Percentiles rank a stretch among this genome's conserved stretches.
Evolutionary conservation across 92 coral and sea anemone species (phyloP).

Genomic region (Virgularia gustaviana): DNA sequence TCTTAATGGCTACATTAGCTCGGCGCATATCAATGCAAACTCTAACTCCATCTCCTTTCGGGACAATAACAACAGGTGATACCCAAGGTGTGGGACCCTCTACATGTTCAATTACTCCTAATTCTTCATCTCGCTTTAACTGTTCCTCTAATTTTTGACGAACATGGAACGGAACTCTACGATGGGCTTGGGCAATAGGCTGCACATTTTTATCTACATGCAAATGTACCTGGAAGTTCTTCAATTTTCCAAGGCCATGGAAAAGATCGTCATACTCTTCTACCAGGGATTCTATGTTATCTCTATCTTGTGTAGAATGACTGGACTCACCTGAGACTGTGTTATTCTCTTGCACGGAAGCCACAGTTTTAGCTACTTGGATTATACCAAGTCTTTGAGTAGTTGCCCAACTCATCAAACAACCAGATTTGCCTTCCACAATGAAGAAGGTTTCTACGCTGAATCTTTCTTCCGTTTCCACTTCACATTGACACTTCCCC

Average conservation of each 20-base stretch:
- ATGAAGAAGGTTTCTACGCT: slow-evolving; percentile 34
- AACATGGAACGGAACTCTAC: slow-evolving; percentile 55
- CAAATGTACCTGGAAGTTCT: slow-evolving; percentile 49
- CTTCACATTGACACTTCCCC: slow-evolving; percentile 29
- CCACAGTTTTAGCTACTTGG: slow-evolving; percentile 27
- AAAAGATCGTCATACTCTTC: slow-evolving; percentile 36
- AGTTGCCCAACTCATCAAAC: slow-evolving; percentile 32
- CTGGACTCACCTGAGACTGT: no score
- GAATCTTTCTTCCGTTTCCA: slow-evolving; percentile 25
- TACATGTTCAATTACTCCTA: slow-evolving; percentile 49
- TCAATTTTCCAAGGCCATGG: slow-evolving; percentile 60
- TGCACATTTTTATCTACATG: slow-evolving; percentile 55
- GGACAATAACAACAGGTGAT: slow-evolving; percentile 61
- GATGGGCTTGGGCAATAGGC: slow-evolving; percentile 49
- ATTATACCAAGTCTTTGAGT: slow-evolving; percentile 37
- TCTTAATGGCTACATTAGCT: slow-evolving; percentile 47
- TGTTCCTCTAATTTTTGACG: slow-evolving; percentile 50
- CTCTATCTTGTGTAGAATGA: slow-evolving; percentile 1
- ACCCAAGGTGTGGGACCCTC: slow-evolving; percentile 59
- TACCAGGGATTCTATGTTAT: slow-evolving; percentile 26
- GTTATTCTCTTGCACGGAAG: no score
- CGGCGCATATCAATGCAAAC: slow-evolving; percentile 37
- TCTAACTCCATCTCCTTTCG: slow-evolving; percentile 55
- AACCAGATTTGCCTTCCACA: slow-evolving; percentile 32
- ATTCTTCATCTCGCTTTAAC: slow-evolving; percentile 19